Percentiles rank a stretch among this genome's conserved stretches.
phyloP scores from a whole-genome alignment of 2,888 invertebrate species.

The Cordilura impudica region DNA sequence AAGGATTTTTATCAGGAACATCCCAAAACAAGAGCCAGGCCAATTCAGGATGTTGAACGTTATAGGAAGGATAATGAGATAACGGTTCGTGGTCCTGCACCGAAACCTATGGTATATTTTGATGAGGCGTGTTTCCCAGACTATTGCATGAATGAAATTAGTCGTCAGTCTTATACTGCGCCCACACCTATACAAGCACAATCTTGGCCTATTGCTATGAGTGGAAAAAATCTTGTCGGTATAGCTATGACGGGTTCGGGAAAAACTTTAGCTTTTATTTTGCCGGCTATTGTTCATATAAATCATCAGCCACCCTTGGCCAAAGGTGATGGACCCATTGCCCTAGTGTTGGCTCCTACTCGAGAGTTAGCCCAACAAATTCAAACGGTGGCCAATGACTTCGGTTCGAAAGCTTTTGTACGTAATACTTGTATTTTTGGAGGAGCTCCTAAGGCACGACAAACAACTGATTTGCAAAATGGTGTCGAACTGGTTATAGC shows the following conservation, averaged over 20 bases:
- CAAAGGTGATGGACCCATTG: conserved; percentile 90
- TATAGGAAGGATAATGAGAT: conserved; percentile 85
- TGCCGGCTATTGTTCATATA: conserved; percentile 92
- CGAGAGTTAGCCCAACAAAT: conserved; percentile 89
- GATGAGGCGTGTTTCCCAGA: conserved; percentile 89
- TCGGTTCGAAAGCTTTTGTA: conserved; percentile 87
- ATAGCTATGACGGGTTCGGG: conserved; percentile 92
- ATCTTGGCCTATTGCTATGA: conserved; percentile 92
- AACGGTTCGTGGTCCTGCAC: conserved; percentile 85
- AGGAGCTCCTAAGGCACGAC: conserved; percentile 90
- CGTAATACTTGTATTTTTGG: conserved; percentile 94
- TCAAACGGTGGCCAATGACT: conserved; percentile 88
- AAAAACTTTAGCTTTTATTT: conserved; percentile 87
- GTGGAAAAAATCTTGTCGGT: conserved; percentile 89
- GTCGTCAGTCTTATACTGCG: conserved; percentile 83
- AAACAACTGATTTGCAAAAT: conserved; percentile 84
- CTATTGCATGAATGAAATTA: conserved; percentile 83
- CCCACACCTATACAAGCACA: conserved; percentile 92
- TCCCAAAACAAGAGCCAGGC: conserved; percentile 81
- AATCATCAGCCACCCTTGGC: conserved; percentile 87
- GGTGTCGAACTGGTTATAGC: conserved; percentile 94
- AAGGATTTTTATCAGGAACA: conserved; percentile 90
- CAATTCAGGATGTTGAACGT: conserved; percentile 84
- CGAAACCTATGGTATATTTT: conserved; percentile 88
- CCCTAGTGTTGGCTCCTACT: conserved; percentile 88